These are phyloP conservation scores for Ibidorhyncha struthersii DNA, from an alignment of 2,113 vertebrate species.

Conservation along the genomic window DNA sequence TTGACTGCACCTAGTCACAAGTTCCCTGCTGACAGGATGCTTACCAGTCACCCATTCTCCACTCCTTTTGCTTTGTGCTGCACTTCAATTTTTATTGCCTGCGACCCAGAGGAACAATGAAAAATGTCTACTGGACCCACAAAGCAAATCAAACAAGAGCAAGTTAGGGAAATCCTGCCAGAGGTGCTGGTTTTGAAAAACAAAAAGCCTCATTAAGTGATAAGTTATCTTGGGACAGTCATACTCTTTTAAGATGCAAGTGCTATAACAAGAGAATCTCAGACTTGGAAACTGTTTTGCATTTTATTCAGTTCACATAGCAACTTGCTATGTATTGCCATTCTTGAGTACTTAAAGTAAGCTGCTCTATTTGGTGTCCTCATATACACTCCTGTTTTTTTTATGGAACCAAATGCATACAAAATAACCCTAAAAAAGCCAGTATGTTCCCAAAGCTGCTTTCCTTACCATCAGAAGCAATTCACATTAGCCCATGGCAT, in stretches of 20 bases:
- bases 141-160: not conserved
- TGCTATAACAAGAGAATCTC: not conserved
- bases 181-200: not conserved
- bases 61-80: not conserved
- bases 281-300: not conserved
- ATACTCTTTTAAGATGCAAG: not conserved
- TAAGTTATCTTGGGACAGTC: not conserved
- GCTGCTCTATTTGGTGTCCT: not conserved
- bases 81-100: not conserved
- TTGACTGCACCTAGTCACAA: not conserved
- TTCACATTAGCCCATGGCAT: not conserved
- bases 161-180: not conserved
- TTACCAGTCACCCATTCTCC: not conserved
- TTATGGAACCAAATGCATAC: not conserved
- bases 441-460: not conserved
- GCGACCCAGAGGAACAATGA: not conserved
- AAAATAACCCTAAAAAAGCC: not conserved
- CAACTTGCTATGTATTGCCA: not conserved
- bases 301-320: slow-evolving; percentile 5
- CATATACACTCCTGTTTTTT: not conserved
- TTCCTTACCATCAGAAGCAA: not conserved
- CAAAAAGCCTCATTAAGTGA: not conserved
- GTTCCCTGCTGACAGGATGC: not conserved
- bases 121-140: not conserved
- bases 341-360: not conserved